Evolutionary conservation across 2,888 invertebrate species (phyloP).

Genomic region (Ceriagrion tenellum): DNA sequence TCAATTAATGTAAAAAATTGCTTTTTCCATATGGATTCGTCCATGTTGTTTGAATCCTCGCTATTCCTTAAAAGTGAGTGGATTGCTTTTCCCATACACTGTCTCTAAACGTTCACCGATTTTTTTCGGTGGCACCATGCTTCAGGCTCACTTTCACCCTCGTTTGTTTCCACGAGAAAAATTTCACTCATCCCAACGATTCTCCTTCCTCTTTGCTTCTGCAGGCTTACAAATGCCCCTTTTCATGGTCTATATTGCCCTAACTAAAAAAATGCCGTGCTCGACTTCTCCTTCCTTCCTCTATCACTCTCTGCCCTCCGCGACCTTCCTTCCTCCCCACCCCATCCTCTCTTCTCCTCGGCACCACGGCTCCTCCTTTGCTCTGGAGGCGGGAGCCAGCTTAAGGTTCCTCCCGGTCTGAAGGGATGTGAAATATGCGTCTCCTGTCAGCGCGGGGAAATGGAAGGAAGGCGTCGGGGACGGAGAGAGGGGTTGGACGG

Average conservation of each 20-base stretch:
- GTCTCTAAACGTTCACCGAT: too few relatives aligned
- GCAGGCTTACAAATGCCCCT: not conserved
- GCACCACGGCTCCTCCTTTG: not conserved
- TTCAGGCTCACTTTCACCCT: too few relatives aligned
- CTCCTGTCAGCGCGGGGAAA: slow-evolving; percentile 19
- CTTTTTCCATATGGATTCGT: too few relatives aligned
- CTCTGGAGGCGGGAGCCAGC: not conserved
- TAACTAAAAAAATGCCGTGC: not conserved
- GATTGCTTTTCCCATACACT: too few relatives aligned
- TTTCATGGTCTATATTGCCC: not conserved
- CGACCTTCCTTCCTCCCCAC: not conserved
- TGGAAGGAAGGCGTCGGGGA: not conserved
- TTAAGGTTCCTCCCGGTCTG: not conserved
- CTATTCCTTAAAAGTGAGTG: too few relatives aligned
- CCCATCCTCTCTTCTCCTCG: not conserved
- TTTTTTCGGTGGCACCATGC: too few relatives aligned
- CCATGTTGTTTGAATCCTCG: too few relatives aligned
- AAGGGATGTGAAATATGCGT: slow-evolving; percentile 49
- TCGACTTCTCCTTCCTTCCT: not conserved
- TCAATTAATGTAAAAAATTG: too few relatives aligned
- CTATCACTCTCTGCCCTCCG: not conserved
- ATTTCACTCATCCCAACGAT: not conserved
- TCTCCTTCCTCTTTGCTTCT: not conserved
- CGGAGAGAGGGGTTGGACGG: not conserved
- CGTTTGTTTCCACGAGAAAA: too few relatives aligned